Percentiles rank a stretch among this genome's conserved stretches.
phyloP scores from a whole-genome alignment of 2,113 vertebrate genomes.

The Fulmarus glacialis region DNA sequence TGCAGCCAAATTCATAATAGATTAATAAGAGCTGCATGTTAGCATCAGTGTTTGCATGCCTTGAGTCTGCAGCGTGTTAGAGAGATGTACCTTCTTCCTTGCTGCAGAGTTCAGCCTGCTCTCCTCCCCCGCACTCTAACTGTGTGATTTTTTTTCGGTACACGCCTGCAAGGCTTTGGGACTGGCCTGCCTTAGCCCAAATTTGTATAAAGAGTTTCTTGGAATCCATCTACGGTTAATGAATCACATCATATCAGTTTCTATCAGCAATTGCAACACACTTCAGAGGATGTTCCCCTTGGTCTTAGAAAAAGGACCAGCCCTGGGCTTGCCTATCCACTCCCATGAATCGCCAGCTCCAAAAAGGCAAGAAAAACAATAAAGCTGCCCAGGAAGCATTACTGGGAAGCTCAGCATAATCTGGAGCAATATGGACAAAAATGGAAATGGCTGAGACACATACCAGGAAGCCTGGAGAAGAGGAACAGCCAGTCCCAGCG shows the following conservation, averaged over 20 bases:
- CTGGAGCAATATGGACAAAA: neutral
- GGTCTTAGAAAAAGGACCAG: neutral
- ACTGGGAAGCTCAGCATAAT: neutral
- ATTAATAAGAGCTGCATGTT: neutral
- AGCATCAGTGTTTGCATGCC: neutral
- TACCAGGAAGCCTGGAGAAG: neutral
- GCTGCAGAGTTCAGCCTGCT: constrained; percentile 5
- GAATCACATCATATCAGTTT: constrained; percentile 41
- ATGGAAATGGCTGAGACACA: neutral
- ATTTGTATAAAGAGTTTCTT: constrained; percentile 17
- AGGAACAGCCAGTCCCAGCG: neutral
- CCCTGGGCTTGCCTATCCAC: neutral
- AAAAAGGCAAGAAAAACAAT: neutral
- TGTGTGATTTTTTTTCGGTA: neutral
- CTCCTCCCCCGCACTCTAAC: neutral
- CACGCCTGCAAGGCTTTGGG: constrained; percentile 22
- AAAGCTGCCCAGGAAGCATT: neutral
- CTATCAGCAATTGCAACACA: constrained; percentile 39
- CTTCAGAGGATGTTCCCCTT: neutral
- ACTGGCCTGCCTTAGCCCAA: neutral
- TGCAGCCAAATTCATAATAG: neutral
- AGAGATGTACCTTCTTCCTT: neutral
- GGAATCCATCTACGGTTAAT: constrained; percentile 20
- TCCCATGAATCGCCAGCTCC: neutral
- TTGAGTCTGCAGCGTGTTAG: neutral